Conservation (phyloP, 2,113 vertebrate species). For the Ibidorhyncha struthersii region DNA sequence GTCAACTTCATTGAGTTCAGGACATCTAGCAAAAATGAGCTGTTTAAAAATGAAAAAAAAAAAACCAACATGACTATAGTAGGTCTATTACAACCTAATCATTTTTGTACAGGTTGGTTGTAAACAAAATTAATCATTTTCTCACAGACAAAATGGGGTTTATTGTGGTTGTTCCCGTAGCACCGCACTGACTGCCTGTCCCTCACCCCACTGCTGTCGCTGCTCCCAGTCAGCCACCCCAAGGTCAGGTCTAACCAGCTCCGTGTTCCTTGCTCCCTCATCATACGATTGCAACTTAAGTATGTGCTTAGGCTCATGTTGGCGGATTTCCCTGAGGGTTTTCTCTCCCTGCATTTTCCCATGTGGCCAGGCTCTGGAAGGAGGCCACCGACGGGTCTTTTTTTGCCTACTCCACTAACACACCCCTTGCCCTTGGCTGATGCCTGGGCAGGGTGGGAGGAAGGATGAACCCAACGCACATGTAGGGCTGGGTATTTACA, state of each 20-base stretch:
- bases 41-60: neutral
- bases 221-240: neutral
- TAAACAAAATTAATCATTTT: neutral
- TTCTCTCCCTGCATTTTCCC: neutral
- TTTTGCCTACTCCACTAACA: neutral
- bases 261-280: fast-evolving
- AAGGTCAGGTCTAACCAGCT: neutral
- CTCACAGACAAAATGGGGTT: neutral
- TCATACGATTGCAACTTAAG: fast-evolving
- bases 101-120: neutral
- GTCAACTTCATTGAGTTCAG: neutral
- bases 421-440: neutral
- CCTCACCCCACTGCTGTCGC: neutral
- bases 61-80: neutral
- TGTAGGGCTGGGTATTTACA: too few relatives aligned
- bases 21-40: neutral
- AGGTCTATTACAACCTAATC: neutral
- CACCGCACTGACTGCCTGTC: fast-evolving
- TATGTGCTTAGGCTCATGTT: fast-evolving
- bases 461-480: fast-evolving
- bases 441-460: fast-evolving
- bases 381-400: fast-evolving
- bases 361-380: neutral
- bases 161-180: neutral
- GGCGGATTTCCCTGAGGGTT: neutral